Percentiles rank a stretch among this genome's conserved stretches.
These are phyloP conservation scores for Acipenser oxyrinchus DNA, from an alignment of 2,797 vertebrate species.

Conservation along the genomic window DNA sequence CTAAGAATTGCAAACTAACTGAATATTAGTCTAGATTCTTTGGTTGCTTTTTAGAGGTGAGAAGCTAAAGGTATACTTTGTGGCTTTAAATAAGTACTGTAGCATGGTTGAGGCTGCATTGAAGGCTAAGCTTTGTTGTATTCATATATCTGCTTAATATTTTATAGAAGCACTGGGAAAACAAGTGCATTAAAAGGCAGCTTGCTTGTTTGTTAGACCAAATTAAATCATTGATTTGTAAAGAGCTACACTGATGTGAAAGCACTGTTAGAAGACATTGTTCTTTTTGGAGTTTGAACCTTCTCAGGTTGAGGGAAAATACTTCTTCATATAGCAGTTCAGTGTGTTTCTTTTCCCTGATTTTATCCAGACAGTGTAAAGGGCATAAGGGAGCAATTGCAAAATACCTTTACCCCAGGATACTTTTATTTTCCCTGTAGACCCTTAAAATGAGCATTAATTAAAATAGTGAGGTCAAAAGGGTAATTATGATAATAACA, in stretches of 20 bases:
- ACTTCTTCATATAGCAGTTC: slow-evolving; percentile 13
- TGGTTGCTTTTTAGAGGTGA: not conserved
- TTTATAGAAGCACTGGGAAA: slow-evolving; percentile 15
- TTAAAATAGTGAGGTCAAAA: slow-evolving; percentile 66
- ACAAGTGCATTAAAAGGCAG: slow-evolving; percentile 39
- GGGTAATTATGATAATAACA: slow-evolving; percentile 75
- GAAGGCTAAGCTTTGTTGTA: not conserved
- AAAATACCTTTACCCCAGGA: slow-evolving; percentile 52
- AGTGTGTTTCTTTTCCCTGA: slow-evolving; percentile 16
- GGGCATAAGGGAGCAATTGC: slow-evolving; percentile 65
- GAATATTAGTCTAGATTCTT: not conserved
- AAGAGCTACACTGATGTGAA: slow-evolving; percentile 60
- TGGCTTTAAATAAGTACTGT: too few relatives aligned
- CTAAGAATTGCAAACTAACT: too few relatives aligned
- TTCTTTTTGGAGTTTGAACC: not conserved
- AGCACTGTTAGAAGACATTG: slow-evolving; percentile 24
- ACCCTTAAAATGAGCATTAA: slow-evolving; percentile 20
- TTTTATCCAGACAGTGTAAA: slow-evolving; percentile 26
- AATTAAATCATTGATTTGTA: slow-evolving; percentile 68
- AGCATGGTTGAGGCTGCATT: not conserved
- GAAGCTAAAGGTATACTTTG: too few relatives aligned
- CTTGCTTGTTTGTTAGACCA: slow-evolving; percentile 66
- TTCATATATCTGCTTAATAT: slow-evolving; percentile 9
- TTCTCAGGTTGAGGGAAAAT: not conserved
- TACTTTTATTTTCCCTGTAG: slow-evolving; percentile 31